These are phyloP conservation scores for Cenopis cana DNA, from an alignment of 2,888 invertebrate species.

Conservation along the genomic window DNA sequence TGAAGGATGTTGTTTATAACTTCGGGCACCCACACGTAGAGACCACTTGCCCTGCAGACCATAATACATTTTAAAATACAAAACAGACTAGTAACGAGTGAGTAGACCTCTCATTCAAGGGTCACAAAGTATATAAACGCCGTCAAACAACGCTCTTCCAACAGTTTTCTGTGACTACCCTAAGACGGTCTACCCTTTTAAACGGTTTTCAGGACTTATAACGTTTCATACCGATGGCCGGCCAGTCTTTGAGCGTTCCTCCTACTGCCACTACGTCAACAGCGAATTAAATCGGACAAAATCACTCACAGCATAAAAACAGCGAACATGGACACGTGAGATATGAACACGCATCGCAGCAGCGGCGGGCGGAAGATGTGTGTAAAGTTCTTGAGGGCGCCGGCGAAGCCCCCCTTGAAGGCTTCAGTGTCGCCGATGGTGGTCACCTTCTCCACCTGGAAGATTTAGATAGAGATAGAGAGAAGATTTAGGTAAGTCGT, in stretches of 20 bases:
- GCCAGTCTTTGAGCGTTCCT: no score
- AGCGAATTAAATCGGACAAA: no score
- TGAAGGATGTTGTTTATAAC: constrained; percentile 81
- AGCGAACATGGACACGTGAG: constrained; percentile 77
- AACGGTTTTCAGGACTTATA: no score
- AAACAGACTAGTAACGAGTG: neutral
- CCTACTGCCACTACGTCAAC: no score
- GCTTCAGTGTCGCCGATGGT: constrained; percentile 55
- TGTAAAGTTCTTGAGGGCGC: constrained; percentile 68
- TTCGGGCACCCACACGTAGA: constrained; percentile 86
- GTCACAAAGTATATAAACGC: no score
- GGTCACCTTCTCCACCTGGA: constrained; percentile 67
- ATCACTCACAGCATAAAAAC: constrained; percentile 78
- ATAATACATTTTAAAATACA: neutral
- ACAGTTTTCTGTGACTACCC: no score
- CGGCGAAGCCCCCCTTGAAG: constrained; percentile 65
- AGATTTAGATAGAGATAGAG: no score
- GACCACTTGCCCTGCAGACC: constrained; percentile 77
- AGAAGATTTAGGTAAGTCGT: no score
- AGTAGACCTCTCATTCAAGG: no score
- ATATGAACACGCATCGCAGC: constrained; percentile 71
- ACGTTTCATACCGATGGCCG: no score
- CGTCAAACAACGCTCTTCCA: no score
- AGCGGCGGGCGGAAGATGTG: constrained; percentile 72
- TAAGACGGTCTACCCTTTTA: no score